phyloP scores from a whole-genome alignment of 2,113 vertebrate genomes.

The Pelvicachromis taeniatus region DNA sequence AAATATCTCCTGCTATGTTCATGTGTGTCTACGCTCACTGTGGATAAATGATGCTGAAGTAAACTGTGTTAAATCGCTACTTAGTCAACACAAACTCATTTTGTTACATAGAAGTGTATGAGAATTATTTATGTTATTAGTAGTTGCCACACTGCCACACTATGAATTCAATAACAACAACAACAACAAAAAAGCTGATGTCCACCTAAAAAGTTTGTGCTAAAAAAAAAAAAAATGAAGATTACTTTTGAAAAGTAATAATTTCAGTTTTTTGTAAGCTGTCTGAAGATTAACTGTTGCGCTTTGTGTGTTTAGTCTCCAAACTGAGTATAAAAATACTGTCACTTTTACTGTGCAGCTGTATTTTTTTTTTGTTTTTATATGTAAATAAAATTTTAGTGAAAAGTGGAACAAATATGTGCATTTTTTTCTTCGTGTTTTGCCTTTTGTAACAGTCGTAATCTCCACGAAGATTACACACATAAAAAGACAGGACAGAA shows the following conservation, averaged over 20 bases:
- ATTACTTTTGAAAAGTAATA: background rate
- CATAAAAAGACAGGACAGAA: background rate
- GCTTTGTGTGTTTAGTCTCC: constrained; percentile 1
- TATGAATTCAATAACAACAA: background rate
- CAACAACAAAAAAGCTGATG: background rate
- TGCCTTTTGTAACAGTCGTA: background rate
- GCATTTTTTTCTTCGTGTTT: background rate
- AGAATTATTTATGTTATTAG: constrained; percentile 33
- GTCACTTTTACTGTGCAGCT: constrained; percentile 40
- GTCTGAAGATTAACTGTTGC: background rate
- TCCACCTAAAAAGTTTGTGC: background rate
- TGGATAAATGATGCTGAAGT: constrained; percentile 7
- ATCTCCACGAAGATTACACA: too few relatives aligned
- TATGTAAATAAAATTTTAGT: constrained; percentile 56
- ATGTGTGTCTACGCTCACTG: background rate
- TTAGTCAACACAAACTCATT: background rate
- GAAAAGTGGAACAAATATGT: background rate
- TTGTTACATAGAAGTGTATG: background rate
- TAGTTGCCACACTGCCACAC: background rate
- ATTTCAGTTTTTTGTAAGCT: background rate
- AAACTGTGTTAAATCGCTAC: background rate
- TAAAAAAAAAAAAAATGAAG: background rate
- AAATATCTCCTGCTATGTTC: background rate
- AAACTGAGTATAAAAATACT: background rate
- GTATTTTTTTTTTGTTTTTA: constrained; percentile 46